Evolutionary conservation across 2,797 vertebrate species (phyloP).

Genomic region (Gymnopithys bicolor): DNA sequence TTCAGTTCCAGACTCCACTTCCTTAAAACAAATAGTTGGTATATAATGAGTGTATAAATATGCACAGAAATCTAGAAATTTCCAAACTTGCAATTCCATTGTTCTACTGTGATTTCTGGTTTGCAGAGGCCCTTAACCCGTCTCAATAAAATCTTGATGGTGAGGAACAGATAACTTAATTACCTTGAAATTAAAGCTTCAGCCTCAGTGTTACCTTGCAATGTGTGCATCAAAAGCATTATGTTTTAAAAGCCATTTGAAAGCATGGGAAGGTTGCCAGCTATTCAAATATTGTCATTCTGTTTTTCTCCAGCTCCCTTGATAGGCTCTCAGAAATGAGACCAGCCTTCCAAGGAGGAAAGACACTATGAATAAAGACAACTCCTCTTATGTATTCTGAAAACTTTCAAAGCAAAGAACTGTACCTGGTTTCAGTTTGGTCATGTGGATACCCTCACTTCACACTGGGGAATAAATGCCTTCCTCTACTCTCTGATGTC

Average conservation of each 20-base stretch:
- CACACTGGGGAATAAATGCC: background rate
- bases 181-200: conserved; percentile 30
- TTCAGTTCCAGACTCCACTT: background rate
- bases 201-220: conserved; percentile 20
- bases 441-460: background rate
- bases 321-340: background rate
- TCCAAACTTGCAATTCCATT: background rate
- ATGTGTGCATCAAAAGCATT: background rate
- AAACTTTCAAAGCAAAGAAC: background rate
- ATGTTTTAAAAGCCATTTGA: conserved; percentile 14
- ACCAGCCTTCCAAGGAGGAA: background rate
- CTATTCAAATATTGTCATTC: conserved; percentile 28
- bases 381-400: background rate
- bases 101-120: background rate
- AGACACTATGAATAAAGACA: background rate
- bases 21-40: background rate
- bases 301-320: conserved; percentile 11
- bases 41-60: background rate
- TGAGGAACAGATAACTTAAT: conserved; percentile 14
- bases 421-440: background rate
- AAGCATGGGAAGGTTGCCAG: conserved; percentile 17
- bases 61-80: background rate
- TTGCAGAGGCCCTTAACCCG: background rate
- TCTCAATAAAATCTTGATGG: conserved; percentile 5
- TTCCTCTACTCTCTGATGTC: background rate